Evolutionary conservation across 2,113 vertebrate genomes (phyloP), one percentile per base, ranked within the genome.

Genomic region (Barnardius zonarius): DNA sequence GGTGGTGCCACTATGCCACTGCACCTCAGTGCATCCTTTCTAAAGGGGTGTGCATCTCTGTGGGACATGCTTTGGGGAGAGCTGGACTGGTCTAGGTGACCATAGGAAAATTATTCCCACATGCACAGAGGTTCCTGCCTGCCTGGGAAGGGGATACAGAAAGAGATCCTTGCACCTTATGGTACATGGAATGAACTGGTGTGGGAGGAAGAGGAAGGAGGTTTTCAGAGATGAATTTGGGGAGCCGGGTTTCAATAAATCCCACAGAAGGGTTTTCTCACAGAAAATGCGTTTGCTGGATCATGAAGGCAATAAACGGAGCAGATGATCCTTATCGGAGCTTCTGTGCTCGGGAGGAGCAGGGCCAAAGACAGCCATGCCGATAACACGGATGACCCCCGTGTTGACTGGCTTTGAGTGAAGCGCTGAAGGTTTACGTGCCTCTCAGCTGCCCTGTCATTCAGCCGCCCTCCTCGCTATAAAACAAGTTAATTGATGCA

Each of bases 401-500:
- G 94, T 73, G 95, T 94, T 70, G 67, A 90, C 97, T 96, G 96
- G 86, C 96, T 95, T 94, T 77, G 95, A 96, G 95, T 83, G 93
- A 97, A 96, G 90, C 6, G 31, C 95, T 62, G 82, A 92, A 96
- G 92, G 97, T 96, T 92, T 96, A 96, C 94, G 93, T 75, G 76
- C 96, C 97, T 96, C 96, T 92, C 94, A 90, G 90, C 95, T 96
- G 93, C 92, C 84, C 91, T 97, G 97, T 97, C 97, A 96, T 93
- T 97, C 97, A 97, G 95, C 89, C 83, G 31, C 87, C 84, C 89
- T 64, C 19, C 83, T 94, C 95, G 83, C 95, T 97, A 94, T 90
- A 97, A 97, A 96, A 97, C 97, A 97, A 96, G 96, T 96, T 97
- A 98, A 98, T 97, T 92, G 44, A 98, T 97, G 95, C 95, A 97